phyloP scores from a whole-genome alignment of 2,797 vertebrate species.

The Sternarchorhynchus goeldii region DNA sequence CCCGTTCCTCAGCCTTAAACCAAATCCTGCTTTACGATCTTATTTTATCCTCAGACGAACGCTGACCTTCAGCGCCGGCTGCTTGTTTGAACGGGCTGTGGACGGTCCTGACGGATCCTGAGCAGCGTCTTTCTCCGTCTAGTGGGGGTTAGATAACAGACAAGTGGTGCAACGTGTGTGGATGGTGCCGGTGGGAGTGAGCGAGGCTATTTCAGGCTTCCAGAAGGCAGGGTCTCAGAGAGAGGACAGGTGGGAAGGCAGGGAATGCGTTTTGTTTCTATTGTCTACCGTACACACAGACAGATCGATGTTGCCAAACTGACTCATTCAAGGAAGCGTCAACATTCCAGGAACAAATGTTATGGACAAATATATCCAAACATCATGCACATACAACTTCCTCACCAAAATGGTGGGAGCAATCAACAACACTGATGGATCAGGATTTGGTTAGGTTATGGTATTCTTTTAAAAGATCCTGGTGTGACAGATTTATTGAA shows the following conservation, averaged over 20 bases:
- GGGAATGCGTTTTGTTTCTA: slow-evolving; percentile 31
- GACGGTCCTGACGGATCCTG: slow-evolving; percentile 14
- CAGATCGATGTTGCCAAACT: slow-evolving; percentile 14
- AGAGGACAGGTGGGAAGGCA: slow-evolving; percentile 48
- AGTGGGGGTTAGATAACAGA: slow-evolving; percentile 47
- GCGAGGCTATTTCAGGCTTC: slow-evolving; percentile 52
- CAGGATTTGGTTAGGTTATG: too few species aligned
- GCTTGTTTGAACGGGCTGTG: not conserved
- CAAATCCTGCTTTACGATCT: not conserved
- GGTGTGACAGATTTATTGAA: too few species aligned
- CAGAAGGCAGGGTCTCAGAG: slow-evolving; percentile 32
- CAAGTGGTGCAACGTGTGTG: slow-evolving; percentile 26
- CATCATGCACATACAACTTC: not conserved
- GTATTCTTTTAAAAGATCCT: too few species aligned
- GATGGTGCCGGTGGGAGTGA: slow-evolving; percentile 32
- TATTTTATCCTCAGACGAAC: not conserved
- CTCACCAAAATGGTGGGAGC: not conserved
- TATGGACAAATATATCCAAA: slow-evolving; percentile 4
- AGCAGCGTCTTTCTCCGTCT: slow-evolving; percentile 9
- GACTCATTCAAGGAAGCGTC: slow-evolving; percentile 26
- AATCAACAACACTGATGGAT: not conserved
- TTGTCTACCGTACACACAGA: slow-evolving; percentile 42
- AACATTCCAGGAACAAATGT: slow-evolving; percentile 34
- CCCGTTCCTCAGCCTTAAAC: not conserved
- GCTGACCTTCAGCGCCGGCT: slow-evolving; percentile 23